Base-by-base conservation (phyloP, 2,888 invertebrate genomes). In the Rhagium mordax region DNA sequence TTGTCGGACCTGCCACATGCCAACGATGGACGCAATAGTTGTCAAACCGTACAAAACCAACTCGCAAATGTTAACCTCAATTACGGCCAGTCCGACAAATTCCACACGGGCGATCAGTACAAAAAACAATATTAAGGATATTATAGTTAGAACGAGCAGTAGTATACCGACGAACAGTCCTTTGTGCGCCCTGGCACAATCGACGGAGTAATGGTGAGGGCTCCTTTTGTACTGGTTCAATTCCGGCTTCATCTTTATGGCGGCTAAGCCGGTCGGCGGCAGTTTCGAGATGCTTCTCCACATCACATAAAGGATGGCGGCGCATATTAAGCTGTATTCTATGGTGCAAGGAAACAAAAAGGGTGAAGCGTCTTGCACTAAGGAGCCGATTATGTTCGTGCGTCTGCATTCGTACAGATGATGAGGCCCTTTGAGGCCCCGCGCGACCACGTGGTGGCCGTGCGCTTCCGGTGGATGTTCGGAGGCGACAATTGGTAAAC, bases 281-380 rank as follows among this genome's bases (percentile, higher is more conserved):
- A 91, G 89, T 82, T 93, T 93, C 0, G 93, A 92, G 78, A 96
- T 96, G 85, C 95, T 95, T 82, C 95, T 95, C 97, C 98, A 98
- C 95, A 98, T 98, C 16, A 98, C 97, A 87, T 98, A 98, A 65
- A 98, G 90, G 76, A 98, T 95, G 51, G 98, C 98, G 0, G 98
- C 98, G 84, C 98, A 98, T 74, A 98, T 98, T 71, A 98, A 90
- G 60, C 97, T 97, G 89, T 98, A 98, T 88, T 98, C 98, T 78
- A 98, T 98, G 64, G 94, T 94, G 73, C 98, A 98, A 0, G 98
- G 98, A 83, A 98, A 98, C 29, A 98, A 91, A 85, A 98, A 98
- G 0, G 83, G 84, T n/a, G 84, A 81, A 1, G 84, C 84, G 72
- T 84, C 84, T 74, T 84, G 84, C 1, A 84, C 84, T 71, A 97